Base-by-base conservation (phyloP, 2,113 vertebrate genomes). In the Dasyornis broadbenti region DNA sequence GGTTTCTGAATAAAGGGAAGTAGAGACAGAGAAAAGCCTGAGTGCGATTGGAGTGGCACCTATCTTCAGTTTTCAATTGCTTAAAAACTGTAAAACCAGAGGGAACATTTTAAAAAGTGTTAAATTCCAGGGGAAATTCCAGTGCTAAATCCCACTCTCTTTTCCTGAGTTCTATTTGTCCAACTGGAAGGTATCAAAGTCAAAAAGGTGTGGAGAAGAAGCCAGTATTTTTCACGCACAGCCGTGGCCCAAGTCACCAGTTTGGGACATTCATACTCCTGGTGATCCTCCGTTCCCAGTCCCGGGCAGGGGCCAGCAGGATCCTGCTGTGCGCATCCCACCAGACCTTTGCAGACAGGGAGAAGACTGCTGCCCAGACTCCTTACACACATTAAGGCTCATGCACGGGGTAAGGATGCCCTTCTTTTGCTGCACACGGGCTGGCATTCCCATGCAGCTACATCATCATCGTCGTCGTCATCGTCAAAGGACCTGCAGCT, bases 341-440 rank as follows among this genome's bases (percentile, higher is more conserved):
- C 7, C 0, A 28, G 45, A 44, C 11, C 21, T 75, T 9, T 79
- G 23, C 61, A 79, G 44, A 30, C 40, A 35, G 22, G 21, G 33
- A 65, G 11, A 18, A 26, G 22, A 47, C 24, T 69, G 40, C 75
- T 80, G 15, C 40, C 57, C 31, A 47, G 33, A 9, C 21, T 53
- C 33, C 69, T 61, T 6, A 13, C 37, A 60, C 28, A n/a, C 1
- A 0, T 0, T 11, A 6, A 52, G 44, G 44, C 13, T 31, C 45
- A 5, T 1, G 10, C 20, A 4, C 0, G 0, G 40, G 33, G 19
- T 9, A 19, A 1, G 11, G 57, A 10, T 33, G 49, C 59, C 68
- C 21, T 30, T 31, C 30, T 57, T 45, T 42, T 60, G 15, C 44
- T 3, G 6, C 86, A 30, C 28, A 4, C 4, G 1, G 19, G 16